Base-by-base conservation (phyloP, 2,113 vertebrate species). In the Eretmochelys imbricata region DNA sequence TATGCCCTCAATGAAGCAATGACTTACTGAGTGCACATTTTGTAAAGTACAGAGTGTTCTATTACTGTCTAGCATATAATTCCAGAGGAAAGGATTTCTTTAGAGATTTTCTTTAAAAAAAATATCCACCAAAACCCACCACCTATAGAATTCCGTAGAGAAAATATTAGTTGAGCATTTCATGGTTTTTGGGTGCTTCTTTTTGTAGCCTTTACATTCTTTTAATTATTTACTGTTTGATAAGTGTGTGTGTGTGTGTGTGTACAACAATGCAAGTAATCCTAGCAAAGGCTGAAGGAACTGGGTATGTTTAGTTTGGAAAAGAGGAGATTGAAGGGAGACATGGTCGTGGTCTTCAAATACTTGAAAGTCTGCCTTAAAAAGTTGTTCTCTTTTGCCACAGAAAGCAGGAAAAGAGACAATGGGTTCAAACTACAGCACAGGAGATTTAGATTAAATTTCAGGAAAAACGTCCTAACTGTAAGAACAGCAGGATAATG, bases 1-100 rank as follows among this genome's bases (percentile, higher is more conserved):
- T 87, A 53, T 51, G 49, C 51, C 85, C 46, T 94, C 54, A n/a
- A 42, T 54, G 85, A 93, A 82, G 29, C 83, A 75, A 88, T 3
- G 12, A 29, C 17, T 87, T 20, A 10, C 51, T 49, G 27, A 0
- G 0, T 14, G 35, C 31, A 51, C 27, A 25, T 53, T 79, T 78
- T 88, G 29, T 49, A 85, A 82, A 80, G 20, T 69, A 82, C 35
- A 54, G 80, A 57, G n/a, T 20, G 5, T 19, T 88, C 78, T 48
- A 20, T 4, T 78, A 31, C 1, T 0, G 82, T 80, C 80, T 31
- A 55, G 4, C 59, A 85, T 89, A 55, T 38, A 94, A 51, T 42
- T 35, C 50, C 57, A 25, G 35, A 75, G 65, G 0, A 48, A 31
- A 6, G 89, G 42, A 29, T 19, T 89, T 57, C 54, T 50, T 93